phyloP scores from a whole-genome alignment of 2,797 vertebrate genomes.

The Dendrocincla tyrannina region DNA sequence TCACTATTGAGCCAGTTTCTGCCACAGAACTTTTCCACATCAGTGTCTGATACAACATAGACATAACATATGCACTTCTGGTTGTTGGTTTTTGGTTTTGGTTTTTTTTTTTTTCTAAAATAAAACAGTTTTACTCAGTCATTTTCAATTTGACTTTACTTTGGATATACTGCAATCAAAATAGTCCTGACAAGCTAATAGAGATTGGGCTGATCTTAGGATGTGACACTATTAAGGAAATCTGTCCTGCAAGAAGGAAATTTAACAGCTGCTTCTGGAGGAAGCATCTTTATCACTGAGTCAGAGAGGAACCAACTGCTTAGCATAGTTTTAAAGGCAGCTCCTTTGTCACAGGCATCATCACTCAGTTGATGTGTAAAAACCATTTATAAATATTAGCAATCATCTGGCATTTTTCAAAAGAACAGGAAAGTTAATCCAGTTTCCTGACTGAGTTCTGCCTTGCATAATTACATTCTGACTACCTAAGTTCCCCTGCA shows the following conservation, averaged over 20 bases:
- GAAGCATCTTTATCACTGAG: slow-evolving; percentile 58
- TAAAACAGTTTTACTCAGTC: background rate
- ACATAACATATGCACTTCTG: background rate
- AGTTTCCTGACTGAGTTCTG: slow-evolving; percentile 58
- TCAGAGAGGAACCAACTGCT: slow-evolving; percentile 56
- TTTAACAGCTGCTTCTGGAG: slow-evolving; percentile 55
- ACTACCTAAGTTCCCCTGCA: slow-evolving; percentile 61
- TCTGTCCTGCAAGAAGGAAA: slow-evolving; percentile 16
- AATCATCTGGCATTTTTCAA: slow-evolving; percentile 65
- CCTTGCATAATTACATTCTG: slow-evolving; percentile 60
- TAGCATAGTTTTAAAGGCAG: slow-evolving; percentile 31
- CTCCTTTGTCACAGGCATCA: slow-evolving; percentile 25
- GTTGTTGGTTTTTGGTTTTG: too few species aligned
- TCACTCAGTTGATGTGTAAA: slow-evolving; percentile 48
- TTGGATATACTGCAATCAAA: background rate
- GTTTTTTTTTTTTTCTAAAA: background rate
- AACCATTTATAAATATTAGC: slow-evolving; percentile 64
- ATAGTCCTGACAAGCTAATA: slow-evolving; percentile 23
- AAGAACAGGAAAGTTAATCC: slow-evolving; percentile 61
- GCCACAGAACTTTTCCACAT: background rate
- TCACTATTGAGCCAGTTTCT: background rate
- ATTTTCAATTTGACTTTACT: slow-evolving; percentile 1
- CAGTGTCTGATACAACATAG: background rate
- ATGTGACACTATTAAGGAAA: background rate
- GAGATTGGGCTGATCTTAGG: background rate